Percentiles rank a stretch among this genome's conserved stretches.
phyloP scores from a whole-genome alignment of 2,113 vertebrate genomes.

The Stigmatopora argus region DNA sequence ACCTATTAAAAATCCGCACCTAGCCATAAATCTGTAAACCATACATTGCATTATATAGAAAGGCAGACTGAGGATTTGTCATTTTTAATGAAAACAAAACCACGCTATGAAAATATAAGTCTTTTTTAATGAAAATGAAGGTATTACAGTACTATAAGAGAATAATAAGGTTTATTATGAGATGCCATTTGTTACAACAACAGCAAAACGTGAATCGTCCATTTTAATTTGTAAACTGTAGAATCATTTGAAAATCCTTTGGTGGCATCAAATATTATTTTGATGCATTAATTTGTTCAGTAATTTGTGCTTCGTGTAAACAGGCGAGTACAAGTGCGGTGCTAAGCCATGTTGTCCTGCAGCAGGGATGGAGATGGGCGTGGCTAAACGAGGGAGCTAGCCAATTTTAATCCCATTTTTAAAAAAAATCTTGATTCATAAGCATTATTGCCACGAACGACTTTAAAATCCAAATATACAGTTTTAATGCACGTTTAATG shows the following conservation, averaged over 20 bases:
- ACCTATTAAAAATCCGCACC: no score
- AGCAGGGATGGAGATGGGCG: conserved; percentile 43
- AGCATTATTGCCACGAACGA: background rate
- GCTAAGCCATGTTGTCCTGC: conserved; percentile 18
- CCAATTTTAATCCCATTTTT: background rate
- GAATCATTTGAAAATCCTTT: background rate
- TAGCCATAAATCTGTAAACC: no score
- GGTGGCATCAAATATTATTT: background rate
- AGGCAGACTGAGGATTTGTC: no score
- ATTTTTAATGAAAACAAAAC: background rate
- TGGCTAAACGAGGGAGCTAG: conserved; percentile 14
- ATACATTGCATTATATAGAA: no score
- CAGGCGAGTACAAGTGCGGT: background rate
- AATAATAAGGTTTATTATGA: background rate
- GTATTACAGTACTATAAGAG: no score
- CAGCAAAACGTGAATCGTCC: background rate
- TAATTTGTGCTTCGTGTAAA: background rate
- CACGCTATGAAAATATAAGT: background rate
- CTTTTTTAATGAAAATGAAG: background rate
- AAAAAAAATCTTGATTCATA: background rate
- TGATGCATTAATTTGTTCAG: background rate
- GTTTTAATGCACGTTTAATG: background rate
- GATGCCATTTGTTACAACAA: background rate
- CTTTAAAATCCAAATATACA: background rate
- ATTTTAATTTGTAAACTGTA: no score